phyloP scores from a whole-genome alignment of 2,113 vertebrate species.

The Neomonachus schauinslandi region DNA sequence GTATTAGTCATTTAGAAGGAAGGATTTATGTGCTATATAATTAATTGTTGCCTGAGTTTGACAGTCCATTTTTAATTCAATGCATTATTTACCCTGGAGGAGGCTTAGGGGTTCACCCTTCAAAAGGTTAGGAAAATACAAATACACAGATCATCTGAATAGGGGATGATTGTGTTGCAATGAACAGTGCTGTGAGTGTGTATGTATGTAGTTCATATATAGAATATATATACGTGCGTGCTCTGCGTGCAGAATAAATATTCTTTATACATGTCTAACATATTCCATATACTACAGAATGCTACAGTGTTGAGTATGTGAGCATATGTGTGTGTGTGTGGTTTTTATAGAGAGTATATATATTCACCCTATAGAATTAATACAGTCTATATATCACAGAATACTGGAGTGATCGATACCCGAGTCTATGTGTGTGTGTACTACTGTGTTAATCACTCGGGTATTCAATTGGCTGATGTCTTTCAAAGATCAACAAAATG shows the following conservation, averaged over 20 bases:
- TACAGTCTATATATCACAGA: accelerated
- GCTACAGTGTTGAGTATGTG: neutral
- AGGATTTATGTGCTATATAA: constrained; percentile 64
- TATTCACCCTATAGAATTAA: too few species aligned
- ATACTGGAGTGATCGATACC: accelerated
- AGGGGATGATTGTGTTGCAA: neutral
- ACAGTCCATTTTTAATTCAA: constrained; percentile 58
- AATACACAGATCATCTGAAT: neutral
- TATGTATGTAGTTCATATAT: neutral
- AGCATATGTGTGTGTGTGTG: neutral
- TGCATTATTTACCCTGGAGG: constrained; percentile 70
- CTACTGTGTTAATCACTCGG: accelerated
- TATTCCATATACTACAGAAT: neutral
- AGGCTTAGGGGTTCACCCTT: neutral
- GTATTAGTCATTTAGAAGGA: constrained; percentile 7
- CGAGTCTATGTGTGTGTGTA: neutral
- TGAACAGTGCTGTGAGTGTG: neutral
- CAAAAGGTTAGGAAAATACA: constrained; percentile 42
- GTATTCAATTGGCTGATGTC: neutral
- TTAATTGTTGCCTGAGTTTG: constrained; percentile 64
- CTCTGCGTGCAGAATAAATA: neutral
- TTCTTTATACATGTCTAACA: neutral
- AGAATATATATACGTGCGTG: too few species aligned
- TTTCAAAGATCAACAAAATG: neutral
- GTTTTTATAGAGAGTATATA: accelerated